These are phyloP conservation scores for Mobula hypostoma DNA, from an alignment of 2,113 vertebrate species.

Conservation along the genomic window DNA sequence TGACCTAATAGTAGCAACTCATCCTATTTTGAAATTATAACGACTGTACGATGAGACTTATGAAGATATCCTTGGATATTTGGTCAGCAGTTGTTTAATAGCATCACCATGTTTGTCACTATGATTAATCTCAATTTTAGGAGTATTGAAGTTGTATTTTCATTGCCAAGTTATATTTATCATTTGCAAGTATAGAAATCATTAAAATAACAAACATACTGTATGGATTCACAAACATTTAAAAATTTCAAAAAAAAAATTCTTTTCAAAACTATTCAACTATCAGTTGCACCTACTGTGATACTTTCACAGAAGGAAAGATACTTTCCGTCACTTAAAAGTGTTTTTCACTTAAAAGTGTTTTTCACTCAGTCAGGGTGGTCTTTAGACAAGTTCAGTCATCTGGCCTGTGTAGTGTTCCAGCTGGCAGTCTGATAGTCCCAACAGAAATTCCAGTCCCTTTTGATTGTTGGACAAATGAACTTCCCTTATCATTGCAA, in stretches of 20 bases:
- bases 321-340: background rate
- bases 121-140: background rate
- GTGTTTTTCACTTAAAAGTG: background rate
- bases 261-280: background rate
- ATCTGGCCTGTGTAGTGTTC: background rate
- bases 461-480: background rate
- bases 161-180: background rate
- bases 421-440: background rate
- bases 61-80: background rate
- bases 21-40: background rate
- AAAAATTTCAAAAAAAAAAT: background rate
- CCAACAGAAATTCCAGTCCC: background rate
- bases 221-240: too few species aligned
- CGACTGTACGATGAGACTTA: background rate
- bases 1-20: background rate
- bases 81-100: constrained; percentile 7
- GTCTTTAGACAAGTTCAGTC: background rate
- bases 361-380: background rate
- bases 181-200: background rate
- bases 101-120: constrained; percentile 3
- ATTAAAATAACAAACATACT: background rate
- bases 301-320: background rate
- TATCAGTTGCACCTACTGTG: background rate
- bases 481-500: background rate
- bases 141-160: constrained; percentile 4